Conservation (phyloP, 2,888 invertebrate genomes). For the Idaea dimidiata region DNA sequence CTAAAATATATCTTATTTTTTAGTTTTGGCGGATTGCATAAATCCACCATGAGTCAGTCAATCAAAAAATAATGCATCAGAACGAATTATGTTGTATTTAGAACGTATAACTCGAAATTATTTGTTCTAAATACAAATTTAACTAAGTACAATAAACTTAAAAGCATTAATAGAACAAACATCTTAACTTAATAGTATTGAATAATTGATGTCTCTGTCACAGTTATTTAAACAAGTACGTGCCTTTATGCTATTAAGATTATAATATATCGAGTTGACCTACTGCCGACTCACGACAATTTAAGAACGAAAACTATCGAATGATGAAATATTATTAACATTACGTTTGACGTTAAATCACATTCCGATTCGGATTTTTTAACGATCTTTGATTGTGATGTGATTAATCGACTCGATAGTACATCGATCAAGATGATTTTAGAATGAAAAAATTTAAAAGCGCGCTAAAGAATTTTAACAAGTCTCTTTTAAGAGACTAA, state of each 20-base stretch:
- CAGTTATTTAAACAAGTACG: conserved; percentile 35
- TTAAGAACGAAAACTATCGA: conserved; percentile 23
- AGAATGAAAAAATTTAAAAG: no score
- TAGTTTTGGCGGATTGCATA: no score
- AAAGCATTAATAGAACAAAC: not conserved
- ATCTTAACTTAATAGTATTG: conserved; percentile 22
- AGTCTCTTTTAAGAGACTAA: no score
- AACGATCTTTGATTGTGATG: not conserved
- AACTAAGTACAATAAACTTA: not conserved
- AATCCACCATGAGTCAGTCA: no score
- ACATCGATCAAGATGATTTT: not conserved
- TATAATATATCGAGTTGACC: conserved; percentile 66
- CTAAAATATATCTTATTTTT: no score
- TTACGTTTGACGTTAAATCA: conserved; percentile 13
- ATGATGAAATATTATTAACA: conserved; percentile 18
- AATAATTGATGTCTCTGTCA: conserved; percentile 35
- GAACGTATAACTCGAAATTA: no score
- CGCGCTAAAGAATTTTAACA: no score
- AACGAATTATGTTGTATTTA: no score
- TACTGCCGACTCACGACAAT: conserved; percentile 63
- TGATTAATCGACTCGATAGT: conserved; percentile 15
- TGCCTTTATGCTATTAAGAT: conserved; percentile 51
- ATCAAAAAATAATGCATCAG: no score
- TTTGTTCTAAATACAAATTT: no score
- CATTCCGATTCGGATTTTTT: conserved; percentile 12